Percentiles rank a stretch among this genome's conserved stretches.
Evolutionary conservation across 2,113 vertebrate species (phyloP).

Genomic region (Struthidea cinerea): DNA sequence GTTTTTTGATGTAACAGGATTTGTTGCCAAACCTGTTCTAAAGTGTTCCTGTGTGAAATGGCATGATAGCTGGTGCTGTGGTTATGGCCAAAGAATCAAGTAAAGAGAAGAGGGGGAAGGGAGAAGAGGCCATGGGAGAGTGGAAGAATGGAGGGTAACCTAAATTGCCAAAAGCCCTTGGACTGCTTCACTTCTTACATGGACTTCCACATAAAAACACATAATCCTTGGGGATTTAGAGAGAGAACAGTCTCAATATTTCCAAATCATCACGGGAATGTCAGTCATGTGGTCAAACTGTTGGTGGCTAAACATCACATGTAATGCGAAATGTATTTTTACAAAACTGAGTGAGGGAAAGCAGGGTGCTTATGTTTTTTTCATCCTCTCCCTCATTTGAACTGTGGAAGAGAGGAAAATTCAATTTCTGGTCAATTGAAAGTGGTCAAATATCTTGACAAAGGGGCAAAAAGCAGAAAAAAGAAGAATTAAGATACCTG

Average conservation of each 20-base stretch:
- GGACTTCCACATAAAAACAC: background rate
- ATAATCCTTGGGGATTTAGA: constrained; percentile 5
- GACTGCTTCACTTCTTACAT: background rate
- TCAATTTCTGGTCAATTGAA: background rate
- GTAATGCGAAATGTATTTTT: background rate
- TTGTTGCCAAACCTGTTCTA: background rate
- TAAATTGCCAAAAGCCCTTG: background rate
- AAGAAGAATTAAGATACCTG: background rate
- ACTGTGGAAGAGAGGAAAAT: background rate
- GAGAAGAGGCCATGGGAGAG: background rate
- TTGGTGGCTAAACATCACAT: background rate
- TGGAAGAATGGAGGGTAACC: background rate
- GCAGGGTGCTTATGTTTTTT: background rate
- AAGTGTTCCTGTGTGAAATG: background rate
- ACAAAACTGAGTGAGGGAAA: background rate
- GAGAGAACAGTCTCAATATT: constrained; percentile 2
- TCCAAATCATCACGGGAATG: background rate
- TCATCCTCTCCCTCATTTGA: background rate
- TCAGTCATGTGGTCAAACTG: background rate
- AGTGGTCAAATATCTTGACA: background rate
- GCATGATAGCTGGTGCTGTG: background rate
- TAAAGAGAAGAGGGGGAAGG: background rate
- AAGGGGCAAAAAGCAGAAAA: background rate
- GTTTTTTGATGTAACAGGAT: background rate
- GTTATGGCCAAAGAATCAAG: background rate